These are phyloP conservation scores for Notospermus geniculatus DNA, from an alignment of 1,140 invertebrate species.

Conservation along the genomic window DNA sequence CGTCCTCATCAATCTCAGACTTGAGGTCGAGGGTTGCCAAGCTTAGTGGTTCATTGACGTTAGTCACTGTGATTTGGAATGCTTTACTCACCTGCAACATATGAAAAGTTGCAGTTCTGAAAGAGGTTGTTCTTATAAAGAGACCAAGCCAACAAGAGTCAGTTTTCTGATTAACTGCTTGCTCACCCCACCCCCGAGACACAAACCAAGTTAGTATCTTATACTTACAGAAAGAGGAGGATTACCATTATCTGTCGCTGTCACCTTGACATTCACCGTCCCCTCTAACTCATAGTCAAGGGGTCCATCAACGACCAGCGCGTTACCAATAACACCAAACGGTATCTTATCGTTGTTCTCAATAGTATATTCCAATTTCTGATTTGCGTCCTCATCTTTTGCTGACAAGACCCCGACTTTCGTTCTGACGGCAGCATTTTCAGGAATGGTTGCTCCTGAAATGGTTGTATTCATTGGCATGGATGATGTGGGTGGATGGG, in stretches of 20 bases:
- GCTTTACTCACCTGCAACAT: slow-evolving; percentile 13
- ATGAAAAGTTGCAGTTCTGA: no score
- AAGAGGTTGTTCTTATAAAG: no score
- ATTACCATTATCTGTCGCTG: slow-evolving; percentile 25
- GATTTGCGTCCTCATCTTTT: slow-evolving; percentile 24
- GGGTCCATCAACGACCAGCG: slow-evolving; percentile 24
- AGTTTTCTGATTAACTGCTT: no score
- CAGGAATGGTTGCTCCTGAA: slow-evolving; percentile 24
- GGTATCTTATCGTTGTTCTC: neutral
- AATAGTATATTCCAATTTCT: slow-evolving; percentile 26
- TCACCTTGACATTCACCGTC: slow-evolving; percentile 18
- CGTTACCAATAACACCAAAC: slow-evolving; percentile 19
- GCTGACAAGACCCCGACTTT: slow-evolving; percentile 27
- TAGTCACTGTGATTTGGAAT: slow-evolving; percentile 30
- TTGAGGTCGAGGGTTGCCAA: slow-evolving; percentile 28
- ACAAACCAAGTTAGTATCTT: no score
- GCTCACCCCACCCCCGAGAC: no score
- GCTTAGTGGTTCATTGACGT: slow-evolving; percentile 39
- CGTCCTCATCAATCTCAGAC: slow-evolving; percentile 24
- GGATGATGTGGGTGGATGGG: no score
- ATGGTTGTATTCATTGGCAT: no score
- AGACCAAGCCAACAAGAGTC: no score
- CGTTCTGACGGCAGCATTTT: slow-evolving; percentile 25
- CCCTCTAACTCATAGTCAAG: slow-evolving; percentile 28
- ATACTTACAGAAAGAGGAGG: slow-evolving; percentile 25